Evolutionary conservation across 2,113 vertebrate genomes (phyloP), one percentile per base, ranked within the genome.

Genomic region (Puma concolor): DNA sequence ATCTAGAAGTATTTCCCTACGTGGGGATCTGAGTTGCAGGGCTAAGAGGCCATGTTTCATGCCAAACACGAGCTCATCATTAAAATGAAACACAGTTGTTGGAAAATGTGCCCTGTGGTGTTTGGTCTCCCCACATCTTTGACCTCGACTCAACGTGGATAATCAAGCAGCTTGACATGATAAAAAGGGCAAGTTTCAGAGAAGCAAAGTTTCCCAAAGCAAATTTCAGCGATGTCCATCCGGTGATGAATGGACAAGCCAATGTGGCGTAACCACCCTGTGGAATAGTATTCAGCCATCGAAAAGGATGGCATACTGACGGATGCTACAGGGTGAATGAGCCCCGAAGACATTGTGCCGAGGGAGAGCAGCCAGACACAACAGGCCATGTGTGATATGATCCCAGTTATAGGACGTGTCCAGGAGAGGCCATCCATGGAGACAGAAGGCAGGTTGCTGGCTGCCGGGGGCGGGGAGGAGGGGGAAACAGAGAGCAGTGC

Each of bases 321-420:
- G 7, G 31, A 3, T 3, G 15, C 77, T 38, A 4, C 52, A 1
- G 1, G 0, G 0, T 54, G 57, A 74, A 21, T 36, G n/a, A 64
- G 14, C n/a, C 57, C 44, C 25, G 31, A 13, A 31, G 25, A 52
- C 12, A 5, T 41, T 57, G 13, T 74, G 66, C 60, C 12, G 6
- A 72, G 41, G 31, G 60, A n/a, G 21, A 72, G 17, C 8, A 44
- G 48, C 7, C 36, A 72, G 79, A 44, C 16, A 19, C 67, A 44
- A 16, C 21, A 19, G 76, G 44, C 31, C 36, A 11, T 2, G 0
- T 23, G 14, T 13, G 10, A 2, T 38, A 1, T 10, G n/a, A 27
- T 31, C 31, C 17, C 64, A 4, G 36, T 41, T 29, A 23, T 9
- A 10, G 13, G 66, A 81, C 54, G 14, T 15, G 50, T 21, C 44